Conservation (phyloP, 2,113 vertebrate genomes). For the Strigops habroptila region DNA sequence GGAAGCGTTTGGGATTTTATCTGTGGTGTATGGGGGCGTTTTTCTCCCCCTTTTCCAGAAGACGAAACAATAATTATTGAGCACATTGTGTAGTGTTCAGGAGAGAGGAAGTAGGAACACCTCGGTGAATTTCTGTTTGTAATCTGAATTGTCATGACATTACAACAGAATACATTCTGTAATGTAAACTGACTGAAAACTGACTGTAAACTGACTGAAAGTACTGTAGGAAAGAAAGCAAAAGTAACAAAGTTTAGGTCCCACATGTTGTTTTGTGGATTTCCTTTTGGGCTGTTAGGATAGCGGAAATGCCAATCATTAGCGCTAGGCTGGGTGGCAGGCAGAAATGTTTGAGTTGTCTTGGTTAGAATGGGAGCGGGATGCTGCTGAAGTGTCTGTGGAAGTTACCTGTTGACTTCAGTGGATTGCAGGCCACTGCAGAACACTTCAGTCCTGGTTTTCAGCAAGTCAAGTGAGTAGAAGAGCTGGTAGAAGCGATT, state of each 20-base stretch:
- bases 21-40: neutral
- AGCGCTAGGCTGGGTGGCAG: neutral
- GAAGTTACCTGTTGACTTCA: neutral
- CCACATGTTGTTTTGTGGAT: fast-evolving
- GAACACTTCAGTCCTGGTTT: neutral
- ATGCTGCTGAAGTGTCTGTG: neutral
- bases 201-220: neutral
- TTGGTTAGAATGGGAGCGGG: neutral
- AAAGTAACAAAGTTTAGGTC: neutral
- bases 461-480: neutral
- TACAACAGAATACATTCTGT: neutral
- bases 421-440: neutral
- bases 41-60: neutral
- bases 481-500: neutral
- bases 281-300: neutral
- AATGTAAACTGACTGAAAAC: neutral
- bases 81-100: neutral
- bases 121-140: neutral
- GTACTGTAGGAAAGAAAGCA: neutral
- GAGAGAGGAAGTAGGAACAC: neutral
- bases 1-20: neutral
- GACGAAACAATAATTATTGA: neutral
- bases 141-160: neutral
- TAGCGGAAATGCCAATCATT: neutral
- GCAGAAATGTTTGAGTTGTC: neutral